A percentile compares a stretch with the other conserved stretches of the same genome.
Conservation (phyloP, 1,140 invertebrate genomes). For the Trachelipus rathkii region DNA sequence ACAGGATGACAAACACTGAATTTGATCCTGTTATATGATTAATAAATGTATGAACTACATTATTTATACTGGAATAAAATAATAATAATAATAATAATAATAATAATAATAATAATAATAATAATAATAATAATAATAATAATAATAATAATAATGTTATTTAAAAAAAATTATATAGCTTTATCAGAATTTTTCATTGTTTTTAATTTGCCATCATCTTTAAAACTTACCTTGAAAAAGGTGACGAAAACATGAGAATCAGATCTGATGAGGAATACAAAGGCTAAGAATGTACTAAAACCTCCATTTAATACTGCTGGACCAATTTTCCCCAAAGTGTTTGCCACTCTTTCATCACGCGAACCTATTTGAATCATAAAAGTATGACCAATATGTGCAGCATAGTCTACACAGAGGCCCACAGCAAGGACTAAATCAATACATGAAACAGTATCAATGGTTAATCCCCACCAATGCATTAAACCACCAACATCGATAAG, state of each 20-base stretch:
- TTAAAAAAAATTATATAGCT: too few relatives aligned
- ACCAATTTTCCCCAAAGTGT: conserved; percentile 70
- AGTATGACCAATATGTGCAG: conserved; percentile 77
- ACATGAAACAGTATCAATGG: conserved; percentile 79
- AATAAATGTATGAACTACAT: too few relatives aligned
- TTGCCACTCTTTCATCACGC: conserved; percentile 60
- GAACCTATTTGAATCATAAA: conserved; percentile 62
- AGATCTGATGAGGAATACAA: conserved; percentile 66
- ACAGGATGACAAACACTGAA: too few relatives aligned
- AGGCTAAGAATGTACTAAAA: conserved; percentile 71
- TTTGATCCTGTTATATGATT: too few relatives aligned
- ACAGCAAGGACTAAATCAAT: conserved; percentile 78
- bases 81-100: too few relatives aligned
- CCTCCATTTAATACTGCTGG: conserved; percentile 75
- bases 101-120: too few relatives aligned
- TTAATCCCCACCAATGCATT: conserved; percentile 77
- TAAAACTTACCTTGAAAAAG: conserved; percentile 67
- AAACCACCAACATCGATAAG: conserved; percentile 73
- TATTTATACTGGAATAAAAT: too few relatives aligned
- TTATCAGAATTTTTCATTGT: too few relatives aligned
- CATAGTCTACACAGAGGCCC: conserved; percentile 82
- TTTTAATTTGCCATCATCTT: too few relatives aligned
- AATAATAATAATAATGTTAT: too few relatives aligned
- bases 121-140: too few relatives aligned
- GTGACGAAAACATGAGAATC: conserved; percentile 72